phyloP scores from a whole-genome alignment of 2,113 vertebrate species.

The Excalfactoria chinensis region DNA sequence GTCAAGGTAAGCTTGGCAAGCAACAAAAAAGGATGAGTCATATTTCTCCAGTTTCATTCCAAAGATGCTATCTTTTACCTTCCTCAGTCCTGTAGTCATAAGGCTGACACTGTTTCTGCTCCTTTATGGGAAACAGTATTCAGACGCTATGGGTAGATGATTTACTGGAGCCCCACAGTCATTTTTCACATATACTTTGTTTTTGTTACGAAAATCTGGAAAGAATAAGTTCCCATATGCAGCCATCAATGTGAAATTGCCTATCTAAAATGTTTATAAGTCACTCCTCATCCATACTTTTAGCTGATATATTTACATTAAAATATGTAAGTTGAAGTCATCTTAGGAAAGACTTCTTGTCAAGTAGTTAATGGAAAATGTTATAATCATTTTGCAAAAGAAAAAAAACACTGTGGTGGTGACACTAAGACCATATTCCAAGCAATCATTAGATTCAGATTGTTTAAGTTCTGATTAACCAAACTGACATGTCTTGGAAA shows the following conservation, averaged over 20 bases:
- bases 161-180: slow-evolving; percentile 22
- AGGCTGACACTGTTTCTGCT: slow-evolving; percentile 69
- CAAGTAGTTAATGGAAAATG: slow-evolving; percentile 8
- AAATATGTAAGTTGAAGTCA: neutral
- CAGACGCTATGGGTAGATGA: slow-evolving; percentile 26
- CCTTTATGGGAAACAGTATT: slow-evolving; percentile 77
- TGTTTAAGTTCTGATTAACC: slow-evolving; percentile 10
- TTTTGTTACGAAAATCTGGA: slow-evolving; percentile 72
- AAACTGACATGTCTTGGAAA: neutral
- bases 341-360: neutral
- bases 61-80: slow-evolving; percentile 81
- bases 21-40: slow-evolving; percentile 76
- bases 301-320: neutral
- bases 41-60: slow-evolving; percentile 78
- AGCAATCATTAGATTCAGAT: neutral
- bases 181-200: slow-evolving; percentile 75
- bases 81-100: slow-evolving; percentile 68
- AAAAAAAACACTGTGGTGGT: neutral
- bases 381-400: neutral
- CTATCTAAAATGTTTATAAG: neutral
- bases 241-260: slow-evolving; percentile 38
- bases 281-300: neutral
- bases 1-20: slow-evolving; percentile 85
- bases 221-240: slow-evolving; percentile 56
- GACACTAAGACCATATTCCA: neutral